phyloP scores from a whole-genome alignment of 2,888 invertebrate species.

The Nowickia ferox region DNA sequence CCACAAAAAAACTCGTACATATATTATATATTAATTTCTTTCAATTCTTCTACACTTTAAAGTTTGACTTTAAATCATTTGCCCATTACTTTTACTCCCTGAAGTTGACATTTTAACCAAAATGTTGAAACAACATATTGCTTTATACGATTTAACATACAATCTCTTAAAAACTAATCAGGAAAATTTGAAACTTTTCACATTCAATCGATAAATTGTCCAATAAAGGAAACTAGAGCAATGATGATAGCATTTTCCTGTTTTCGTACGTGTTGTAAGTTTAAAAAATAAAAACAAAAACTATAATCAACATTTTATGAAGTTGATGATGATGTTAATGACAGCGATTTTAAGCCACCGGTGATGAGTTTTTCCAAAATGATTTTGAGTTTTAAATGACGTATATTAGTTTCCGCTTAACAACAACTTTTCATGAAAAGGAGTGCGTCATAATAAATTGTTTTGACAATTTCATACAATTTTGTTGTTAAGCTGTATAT shows the following conservation, averaged over 20 bases:
- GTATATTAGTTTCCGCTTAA: slow-evolving; percentile 33
- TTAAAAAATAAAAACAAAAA: not conserved
- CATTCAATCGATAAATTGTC: not conserved
- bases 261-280: not conserved
- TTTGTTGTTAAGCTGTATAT: too few species aligned
- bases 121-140: not conserved
- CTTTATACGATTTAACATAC: not conserved
- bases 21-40: too few species aligned
- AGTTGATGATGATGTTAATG: not conserved
- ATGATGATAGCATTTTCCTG: not conserved
- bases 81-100: not conserved
- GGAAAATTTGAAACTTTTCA: not conserved
- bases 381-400: slow-evolving; percentile 33
- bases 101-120: not conserved
- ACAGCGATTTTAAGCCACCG: slow-evolving; percentile 10
- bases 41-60: too few species aligned
- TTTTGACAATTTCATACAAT: not conserved
- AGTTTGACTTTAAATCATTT: not conserved
- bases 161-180: not conserved
- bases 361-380: not conserved
- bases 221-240: not conserved
- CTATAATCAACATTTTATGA: not conserved
- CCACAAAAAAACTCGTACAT: too few species aligned
- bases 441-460: slow-evolving; percentile 4
- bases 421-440: not conserved